phyloP scores from a whole-genome alignment of 2,797 vertebrate genomes.

The Xyrichtys novacula region DNA sequence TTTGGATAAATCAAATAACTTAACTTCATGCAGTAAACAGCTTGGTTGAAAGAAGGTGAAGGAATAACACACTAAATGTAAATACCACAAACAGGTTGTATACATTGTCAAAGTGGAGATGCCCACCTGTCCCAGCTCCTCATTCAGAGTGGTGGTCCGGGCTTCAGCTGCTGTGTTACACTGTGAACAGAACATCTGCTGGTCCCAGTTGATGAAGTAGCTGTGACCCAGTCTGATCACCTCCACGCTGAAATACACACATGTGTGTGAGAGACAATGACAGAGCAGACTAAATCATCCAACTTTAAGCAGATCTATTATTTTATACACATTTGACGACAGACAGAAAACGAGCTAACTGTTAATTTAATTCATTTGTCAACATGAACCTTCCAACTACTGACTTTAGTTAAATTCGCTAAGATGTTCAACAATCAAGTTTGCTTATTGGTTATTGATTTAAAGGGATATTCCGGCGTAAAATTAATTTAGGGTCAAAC shows the following conservation, averaged over 20 bases:
- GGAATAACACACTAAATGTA: neutral
- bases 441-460: too few relatives aligned
- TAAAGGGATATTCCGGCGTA: too few relatives aligned
- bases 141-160: constrained; percentile 93
- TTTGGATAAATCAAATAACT: too few relatives aligned
- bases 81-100: constrained; percentile 5
- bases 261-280: neutral
- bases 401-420: too few relatives aligned
- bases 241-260: constrained; percentile 87
- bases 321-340: too few relatives aligned
- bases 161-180: constrained; percentile 90
- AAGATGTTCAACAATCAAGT: too few relatives aligned
- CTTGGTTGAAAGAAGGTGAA: neutral
- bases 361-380: too few relatives aligned
- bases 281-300: neutral
- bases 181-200: constrained; percentile 91
- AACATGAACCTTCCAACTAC: too few relatives aligned
- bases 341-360: too few relatives aligned
- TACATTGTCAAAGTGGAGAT: neutral
- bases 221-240: constrained; percentile 96
- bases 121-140: constrained; percentile 92
- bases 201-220: constrained; percentile 98
- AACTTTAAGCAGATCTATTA: neutral
- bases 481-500: too few relatives aligned
- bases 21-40: too few relatives aligned